Base-by-base conservation (phyloP, 2,888 invertebrate genomes). In the Cremastinae sp. region DNA sequence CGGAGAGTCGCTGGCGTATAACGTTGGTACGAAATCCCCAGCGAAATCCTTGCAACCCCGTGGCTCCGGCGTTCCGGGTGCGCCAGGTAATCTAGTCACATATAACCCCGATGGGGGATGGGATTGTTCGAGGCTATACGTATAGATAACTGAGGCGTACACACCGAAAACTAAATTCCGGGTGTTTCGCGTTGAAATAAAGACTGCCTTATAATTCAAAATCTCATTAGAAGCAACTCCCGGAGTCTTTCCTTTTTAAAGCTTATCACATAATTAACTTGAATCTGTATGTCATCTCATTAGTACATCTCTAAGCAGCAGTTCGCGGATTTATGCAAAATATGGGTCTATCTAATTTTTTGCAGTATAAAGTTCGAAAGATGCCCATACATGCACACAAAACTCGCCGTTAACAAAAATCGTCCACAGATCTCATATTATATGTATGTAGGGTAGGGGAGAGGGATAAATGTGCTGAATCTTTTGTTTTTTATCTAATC, bases 161-260 rank as follows among this genome's bases (percentile, higher is more conserved):
- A 55, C 37, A 49, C 41, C 74, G 59, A 61, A 74, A 61, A 58
- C 39, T 28, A 47, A 53, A 59, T 53, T 69, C 47, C 53, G 39
- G 18, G 80, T 79, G 28, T 28, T 81, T 83, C 71, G 62, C 72
- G 78, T 72, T 53, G 78, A 78, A 83, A 81, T 85, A 75, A 70
- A 70, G 59, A 84, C 83, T 84, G 81, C 82, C 80, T 81, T 83
- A 84, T 87, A 87, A 87, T 88, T 87, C 86, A 87, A 88, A 88
- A 88, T 88, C 88, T 88, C 87, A 87, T 88, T 88, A 88, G 84
- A 86, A 79, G 79, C 78, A 80, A 79, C 83, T 39, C 20, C 45
- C 16, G 45, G 81, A 85, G 83, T 84, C 82, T 78, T 83, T 85
- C 86, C 86, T 87, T 88, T 86, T 86, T 74, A 47, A 45, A 45